Conservation (phyloP, 2,888 invertebrate genomes). For the Ariolimax columbianus region DNA sequence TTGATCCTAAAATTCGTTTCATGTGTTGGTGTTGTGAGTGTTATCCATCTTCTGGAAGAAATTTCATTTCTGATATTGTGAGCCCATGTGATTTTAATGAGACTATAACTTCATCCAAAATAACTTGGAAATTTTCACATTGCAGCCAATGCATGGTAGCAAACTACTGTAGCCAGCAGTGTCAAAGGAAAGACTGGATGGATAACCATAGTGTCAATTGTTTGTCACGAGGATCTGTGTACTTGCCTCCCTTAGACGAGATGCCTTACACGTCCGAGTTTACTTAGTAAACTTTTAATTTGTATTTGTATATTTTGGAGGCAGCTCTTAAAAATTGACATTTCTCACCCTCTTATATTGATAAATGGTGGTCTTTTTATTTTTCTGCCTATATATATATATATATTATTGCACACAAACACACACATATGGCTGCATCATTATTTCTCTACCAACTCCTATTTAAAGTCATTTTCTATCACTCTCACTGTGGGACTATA, state of each 20-base stretch:
- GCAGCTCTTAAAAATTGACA: too few species aligned
- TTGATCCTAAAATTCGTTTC: conserved; percentile 34
- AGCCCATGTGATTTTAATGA: background rate
- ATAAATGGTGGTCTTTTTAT: too few species aligned
- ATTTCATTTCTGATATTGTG: conserved; percentile 27
- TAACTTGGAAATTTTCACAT: conserved; percentile 35
- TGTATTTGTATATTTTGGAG: too few species aligned
- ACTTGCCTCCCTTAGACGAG: conserved; percentile 23
- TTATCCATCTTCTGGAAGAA: conserved; percentile 10
- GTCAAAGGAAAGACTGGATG: conserved; percentile 30
- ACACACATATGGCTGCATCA: too few species aligned
- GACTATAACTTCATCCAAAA: background rate
- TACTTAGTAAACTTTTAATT: background rate
- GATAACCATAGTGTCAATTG: conserved; percentile 18
- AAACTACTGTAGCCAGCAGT: conserved; percentile 24
- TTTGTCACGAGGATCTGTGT: conserved; percentile 35
- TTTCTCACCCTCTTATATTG: too few species aligned
- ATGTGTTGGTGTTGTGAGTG: conserved; percentile 40
- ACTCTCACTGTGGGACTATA: too few species aligned
- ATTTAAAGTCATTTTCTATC: too few species aligned
- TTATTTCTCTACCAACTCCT: too few species aligned
- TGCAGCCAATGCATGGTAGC: conserved; percentile 42
- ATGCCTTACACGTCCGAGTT: background rate
- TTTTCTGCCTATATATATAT: too few species aligned
- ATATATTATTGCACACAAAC: too few species aligned